Conservation (phyloP, 1,140 invertebrate species). For the Onthophagus taurus region DNA sequence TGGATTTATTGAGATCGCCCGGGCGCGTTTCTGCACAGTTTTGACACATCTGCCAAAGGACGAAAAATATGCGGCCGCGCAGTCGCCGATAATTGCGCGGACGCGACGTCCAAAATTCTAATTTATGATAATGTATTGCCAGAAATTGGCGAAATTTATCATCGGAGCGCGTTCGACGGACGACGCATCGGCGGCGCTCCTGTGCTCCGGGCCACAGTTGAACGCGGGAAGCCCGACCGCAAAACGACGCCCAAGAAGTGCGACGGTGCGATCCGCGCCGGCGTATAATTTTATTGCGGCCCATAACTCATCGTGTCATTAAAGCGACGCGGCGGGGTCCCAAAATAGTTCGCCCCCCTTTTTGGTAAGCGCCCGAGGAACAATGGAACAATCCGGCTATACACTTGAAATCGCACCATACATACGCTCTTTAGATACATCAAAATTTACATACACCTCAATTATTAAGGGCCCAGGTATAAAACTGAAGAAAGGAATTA, state of each 20-base stretch:
- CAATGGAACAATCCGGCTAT: too few species aligned
- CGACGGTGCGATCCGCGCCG: not conserved
- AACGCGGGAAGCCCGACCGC: not conserved
- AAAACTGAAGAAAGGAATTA: too few species aligned
- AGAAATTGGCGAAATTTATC: not conserved
- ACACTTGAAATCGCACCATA: too few species aligned
- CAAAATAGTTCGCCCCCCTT: too few species aligned
- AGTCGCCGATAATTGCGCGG: too few species aligned
- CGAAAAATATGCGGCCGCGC: too few species aligned
- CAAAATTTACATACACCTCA: too few species aligned
- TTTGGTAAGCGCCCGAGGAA: too few species aligned
- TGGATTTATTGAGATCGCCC: not conserved
- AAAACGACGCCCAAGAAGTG: not conserved
- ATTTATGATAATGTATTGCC: slow-evolving; percentile 1
- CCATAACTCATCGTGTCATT: too few species aligned
- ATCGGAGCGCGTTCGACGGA: not conserved
- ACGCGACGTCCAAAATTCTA: not conserved
- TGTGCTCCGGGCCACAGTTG: not conserved
- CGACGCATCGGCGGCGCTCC: not conserved
- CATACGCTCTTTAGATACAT: too few species aligned
- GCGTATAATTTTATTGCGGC: not conserved
- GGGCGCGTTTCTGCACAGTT: not conserved
- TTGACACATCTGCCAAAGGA: not conserved
- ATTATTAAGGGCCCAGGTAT: too few species aligned
- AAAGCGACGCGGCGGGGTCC: too few species aligned